These are phyloP conservation scores for Falco biarmicus DNA, from an alignment of 2,797 vertebrate genomes.

Conservation along the genomic window DNA sequence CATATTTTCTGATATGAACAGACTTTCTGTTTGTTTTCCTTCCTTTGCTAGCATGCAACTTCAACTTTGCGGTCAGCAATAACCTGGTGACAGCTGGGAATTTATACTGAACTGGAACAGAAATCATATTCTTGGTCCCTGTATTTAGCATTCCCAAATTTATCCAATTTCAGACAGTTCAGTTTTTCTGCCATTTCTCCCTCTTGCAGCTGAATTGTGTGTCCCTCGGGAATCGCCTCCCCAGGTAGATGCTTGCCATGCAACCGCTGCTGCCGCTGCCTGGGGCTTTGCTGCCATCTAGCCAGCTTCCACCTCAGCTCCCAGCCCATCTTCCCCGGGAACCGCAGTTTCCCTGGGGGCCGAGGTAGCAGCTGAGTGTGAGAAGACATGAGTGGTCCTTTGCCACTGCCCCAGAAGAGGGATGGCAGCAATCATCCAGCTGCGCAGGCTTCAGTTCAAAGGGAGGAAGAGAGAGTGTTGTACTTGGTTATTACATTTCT, in stretches of 20 bases:
- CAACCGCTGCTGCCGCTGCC: neutral
- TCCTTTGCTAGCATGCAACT: neutral
- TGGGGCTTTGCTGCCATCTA: constrained; percentile 62
- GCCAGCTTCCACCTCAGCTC: neutral
- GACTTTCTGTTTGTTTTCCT: neutral
- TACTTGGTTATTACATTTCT: neutral
- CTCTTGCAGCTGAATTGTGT: neutral
- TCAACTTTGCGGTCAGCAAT: neutral
- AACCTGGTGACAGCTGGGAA: neutral
- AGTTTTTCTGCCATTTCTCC: neutral
- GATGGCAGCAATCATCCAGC: fast-evolving
- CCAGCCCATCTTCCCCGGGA: neutral
- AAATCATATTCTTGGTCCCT: neutral
- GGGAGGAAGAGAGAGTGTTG: fast-evolving
- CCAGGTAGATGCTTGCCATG: neutral
- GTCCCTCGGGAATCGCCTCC: neutral
- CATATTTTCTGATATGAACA: neutral
- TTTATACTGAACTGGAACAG: neutral
- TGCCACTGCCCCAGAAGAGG: neutral
- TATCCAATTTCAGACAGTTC: neutral
- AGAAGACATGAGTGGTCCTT: fast-evolving
- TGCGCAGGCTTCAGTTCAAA: neutral
- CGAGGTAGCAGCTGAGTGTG: neutral
- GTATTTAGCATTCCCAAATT: neutral
- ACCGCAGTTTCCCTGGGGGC: fast-evolving